Evolutionary conservation across 2,888 invertebrate genomes (phyloP).

Genomic region (Drosophila lacicola): DNA sequence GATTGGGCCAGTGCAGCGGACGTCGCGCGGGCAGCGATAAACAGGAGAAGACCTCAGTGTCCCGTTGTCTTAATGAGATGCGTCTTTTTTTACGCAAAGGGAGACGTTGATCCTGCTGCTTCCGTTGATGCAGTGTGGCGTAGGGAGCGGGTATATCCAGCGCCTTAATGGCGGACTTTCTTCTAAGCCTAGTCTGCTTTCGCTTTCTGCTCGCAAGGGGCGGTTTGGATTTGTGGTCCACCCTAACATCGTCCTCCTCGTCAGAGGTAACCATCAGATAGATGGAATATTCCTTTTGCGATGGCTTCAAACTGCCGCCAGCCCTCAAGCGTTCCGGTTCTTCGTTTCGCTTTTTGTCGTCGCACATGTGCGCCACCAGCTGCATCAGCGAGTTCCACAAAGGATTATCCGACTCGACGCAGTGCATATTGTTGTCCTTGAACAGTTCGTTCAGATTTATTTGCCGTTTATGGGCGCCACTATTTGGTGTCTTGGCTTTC

Average conservation of each 20-base stretch:
- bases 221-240: not conserved
- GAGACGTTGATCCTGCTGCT: not conserved
- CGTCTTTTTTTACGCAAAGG: constrained; percentile 2
- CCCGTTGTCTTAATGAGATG: not conserved
- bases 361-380: constrained; percentile 46
- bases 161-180: not conserved
- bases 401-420: constrained; percentile 10
- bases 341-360: constrained; percentile 3
- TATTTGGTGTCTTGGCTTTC: not conserved
- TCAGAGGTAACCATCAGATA: constrained; percentile 58
- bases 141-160: too few relatives aligned
- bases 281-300: constrained; percentile 44
- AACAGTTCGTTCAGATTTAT: constrained; percentile 53
- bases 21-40: constrained; percentile 15
- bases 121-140: not conserved
- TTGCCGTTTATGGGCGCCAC: not conserved
- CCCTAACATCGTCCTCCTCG: constrained; percentile 40
- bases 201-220: not conserved
- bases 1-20: constrained; percentile 71
- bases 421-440: constrained; percentile 16
- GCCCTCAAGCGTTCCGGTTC: constrained; percentile 28
- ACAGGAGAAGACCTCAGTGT: not conserved
- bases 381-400: constrained; percentile 49
- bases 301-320: constrained; percentile 1
- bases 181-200: not conserved